phyloP scores from a whole-genome alignment of 2,113 vertebrate species.

The crab-eating macaque (Macaca fascicularis) region DNA sequence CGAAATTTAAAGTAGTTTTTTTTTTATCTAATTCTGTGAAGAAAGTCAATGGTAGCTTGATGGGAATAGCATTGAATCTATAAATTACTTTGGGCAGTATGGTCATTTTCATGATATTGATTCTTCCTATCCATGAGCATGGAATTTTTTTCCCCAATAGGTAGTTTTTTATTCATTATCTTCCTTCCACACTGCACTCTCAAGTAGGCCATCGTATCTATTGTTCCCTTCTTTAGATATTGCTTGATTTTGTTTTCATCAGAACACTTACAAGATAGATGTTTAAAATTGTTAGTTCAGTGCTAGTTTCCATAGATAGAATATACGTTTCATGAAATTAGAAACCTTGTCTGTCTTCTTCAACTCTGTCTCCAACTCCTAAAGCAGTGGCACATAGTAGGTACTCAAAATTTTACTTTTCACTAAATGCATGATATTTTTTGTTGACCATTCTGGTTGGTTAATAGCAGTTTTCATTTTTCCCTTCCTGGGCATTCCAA shows the following conservation, averaged over 20 bases:
- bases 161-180: too few relatives aligned
- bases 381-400: background rate
- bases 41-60: too few relatives aligned
- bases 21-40: too few relatives aligned
- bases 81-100: too few relatives aligned
- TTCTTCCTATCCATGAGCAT: too few relatives aligned
- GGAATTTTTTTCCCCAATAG: too few relatives aligned
- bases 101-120: too few relatives aligned
- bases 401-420: background rate
- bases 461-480: background rate
- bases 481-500: background rate
- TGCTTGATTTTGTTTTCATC: background rate
- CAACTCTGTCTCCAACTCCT: background rate
- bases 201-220: too few relatives aligned
- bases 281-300: background rate
- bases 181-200: too few relatives aligned
- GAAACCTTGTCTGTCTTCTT: background rate
- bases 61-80: too few relatives aligned
- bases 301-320: background rate
- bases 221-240: too few relatives aligned
- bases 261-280: background rate
- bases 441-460: background rate
- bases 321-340: background rate
- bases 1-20: too few relatives aligned
- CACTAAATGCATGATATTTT: background rate